Base-by-base conservation (phyloP, 2,888 invertebrate genomes). In the Drosophila ustulata region DNA sequence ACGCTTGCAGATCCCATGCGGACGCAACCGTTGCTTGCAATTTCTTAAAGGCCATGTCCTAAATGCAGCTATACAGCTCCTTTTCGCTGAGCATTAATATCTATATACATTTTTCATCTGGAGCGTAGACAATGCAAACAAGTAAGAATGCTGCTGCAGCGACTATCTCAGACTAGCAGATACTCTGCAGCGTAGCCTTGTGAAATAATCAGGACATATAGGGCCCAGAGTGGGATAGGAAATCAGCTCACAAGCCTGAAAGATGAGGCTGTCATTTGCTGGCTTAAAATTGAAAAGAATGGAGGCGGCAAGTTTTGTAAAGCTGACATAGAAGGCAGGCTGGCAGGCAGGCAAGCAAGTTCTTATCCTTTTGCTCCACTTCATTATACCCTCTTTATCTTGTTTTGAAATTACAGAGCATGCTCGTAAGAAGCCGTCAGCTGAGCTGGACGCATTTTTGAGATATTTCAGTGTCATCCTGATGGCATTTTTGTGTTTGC, bases 31-130 rank as follows among this genome's bases (percentile, higher is more conserved):
- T 50, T 57, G 56, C 50, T 61, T 26, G 83, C 72, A 79, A 78
- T 82, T 64, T 68, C 83, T 82, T 83, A 63, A 76, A 79, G 80
- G 75, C 46, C 70, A 62, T 71, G 63, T 63, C 66, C 80, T 50
- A 75, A 71, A 67, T 75, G 78, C 83, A 75, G 61, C 67, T 56
- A 49, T 62, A 49, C 66, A 55, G 70, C 75, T 70, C 55, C 66
- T 59, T 50, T 47, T 26, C 64, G 72, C 80, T 49, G 53, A 43
- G 71, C 68, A 81, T 80, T 80, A 80, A 80, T 80, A 81, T 81
- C 79, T 81, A 66, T 80, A 81, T 69, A 78, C 69, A 80, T 80
- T 80, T 78, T 76, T 81, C 81, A 81, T 78, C 70, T 67, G 66
- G 26, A 26, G 50, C 45, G 57, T 66, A 71, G 76, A 78, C 81